phyloP scores from a whole-genome alignment of 2,113 vertebrate genomes.

The Eolophus roseicapilla region DNA sequence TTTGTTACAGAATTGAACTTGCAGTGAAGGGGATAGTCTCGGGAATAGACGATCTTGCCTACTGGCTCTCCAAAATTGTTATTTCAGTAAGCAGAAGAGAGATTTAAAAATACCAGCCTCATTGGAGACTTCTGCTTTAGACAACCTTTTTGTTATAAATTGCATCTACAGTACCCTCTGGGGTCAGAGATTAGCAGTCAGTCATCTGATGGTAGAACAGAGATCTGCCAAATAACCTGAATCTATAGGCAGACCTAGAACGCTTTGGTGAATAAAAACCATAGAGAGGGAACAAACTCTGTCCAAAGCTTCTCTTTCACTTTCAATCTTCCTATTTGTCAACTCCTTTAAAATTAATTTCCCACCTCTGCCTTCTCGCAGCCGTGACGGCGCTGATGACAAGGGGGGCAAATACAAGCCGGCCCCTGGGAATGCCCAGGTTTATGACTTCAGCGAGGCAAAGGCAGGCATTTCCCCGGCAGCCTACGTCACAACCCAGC shows the following conservation, averaged over 20 bases:
- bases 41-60: not conserved
- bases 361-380: not conserved
- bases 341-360: slow-evolving; percentile 23
- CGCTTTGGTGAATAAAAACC: not conserved
- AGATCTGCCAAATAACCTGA: not conserved
- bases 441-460: slow-evolving; percentile 34
- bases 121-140: not conserved
- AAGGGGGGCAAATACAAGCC: slow-evolving; percentile 39
- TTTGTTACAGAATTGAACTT: not conserved
- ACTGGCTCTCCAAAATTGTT: not conserved
- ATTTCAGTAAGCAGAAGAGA: not conserved
- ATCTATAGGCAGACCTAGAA: slow-evolving; percentile 25
- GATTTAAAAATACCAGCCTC: not conserved
- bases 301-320: slow-evolving; percentile 4
- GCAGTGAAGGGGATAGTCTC: not conserved
- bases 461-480: slow-evolving; percentile 33
- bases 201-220: not conserved
- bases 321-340: not conserved
- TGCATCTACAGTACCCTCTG: not conserved
- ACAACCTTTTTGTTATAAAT: not conserved
- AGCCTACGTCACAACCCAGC: slow-evolving; percentile 47
- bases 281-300: not conserved
- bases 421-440: slow-evolving; percentile 28
- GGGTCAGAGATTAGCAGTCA: not conserved
- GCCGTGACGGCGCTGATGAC: not conserved